These are phyloP conservation scores for Diadema setosum DNA, from an alignment of 35 echinoderm and acorn worm species.

Conservation along the genomic window DNA sequence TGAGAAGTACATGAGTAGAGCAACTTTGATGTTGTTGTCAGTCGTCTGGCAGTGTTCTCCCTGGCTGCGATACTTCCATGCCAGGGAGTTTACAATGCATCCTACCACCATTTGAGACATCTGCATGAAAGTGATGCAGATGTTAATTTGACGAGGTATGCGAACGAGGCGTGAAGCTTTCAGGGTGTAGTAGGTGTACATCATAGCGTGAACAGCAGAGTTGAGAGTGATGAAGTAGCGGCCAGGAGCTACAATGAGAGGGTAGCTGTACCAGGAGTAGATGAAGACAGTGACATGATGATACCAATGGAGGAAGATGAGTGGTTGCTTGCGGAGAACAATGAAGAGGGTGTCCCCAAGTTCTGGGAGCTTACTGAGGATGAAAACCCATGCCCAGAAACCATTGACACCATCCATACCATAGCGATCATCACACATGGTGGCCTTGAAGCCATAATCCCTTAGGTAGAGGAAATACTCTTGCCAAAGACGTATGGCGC, in stretches of 20 bases:
- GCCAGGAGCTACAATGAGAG: conserved; percentile 61
- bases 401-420: conserved; percentile 78
- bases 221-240: conserved; percentile 90
- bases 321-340: conserved; percentile 87
- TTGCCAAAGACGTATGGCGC: conserved; percentile 65
- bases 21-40: conserved; percentile 58
- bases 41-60: conserved; percentile 77
- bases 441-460: conserved; percentile 70
- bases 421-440: conserved; percentile 74
- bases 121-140: conserved; percentile 87
- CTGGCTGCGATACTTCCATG: conserved; percentile 42
- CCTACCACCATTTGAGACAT: conserved; percentile 95
- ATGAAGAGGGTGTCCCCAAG: conserved; percentile 94
- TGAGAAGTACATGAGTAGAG: conserved; percentile 87
- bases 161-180: conserved; percentile 62
- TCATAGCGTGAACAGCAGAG: conserved; percentile 77
- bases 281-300: conserved; percentile 91
- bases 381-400: conserved; percentile 85
- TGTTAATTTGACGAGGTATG: conserved; percentile 63
- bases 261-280: conserved; percentile 80
- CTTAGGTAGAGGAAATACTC: conserved; percentile 41
- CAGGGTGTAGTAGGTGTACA: conserved; percentile 96
- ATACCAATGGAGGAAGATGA: conserved; percentile 99
- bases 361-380: conserved; percentile 85
- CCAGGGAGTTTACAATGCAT: conserved; percentile 56